Conservation (phyloP, 2,888 invertebrate species). For the Melinaea marsaeus region DNA sequence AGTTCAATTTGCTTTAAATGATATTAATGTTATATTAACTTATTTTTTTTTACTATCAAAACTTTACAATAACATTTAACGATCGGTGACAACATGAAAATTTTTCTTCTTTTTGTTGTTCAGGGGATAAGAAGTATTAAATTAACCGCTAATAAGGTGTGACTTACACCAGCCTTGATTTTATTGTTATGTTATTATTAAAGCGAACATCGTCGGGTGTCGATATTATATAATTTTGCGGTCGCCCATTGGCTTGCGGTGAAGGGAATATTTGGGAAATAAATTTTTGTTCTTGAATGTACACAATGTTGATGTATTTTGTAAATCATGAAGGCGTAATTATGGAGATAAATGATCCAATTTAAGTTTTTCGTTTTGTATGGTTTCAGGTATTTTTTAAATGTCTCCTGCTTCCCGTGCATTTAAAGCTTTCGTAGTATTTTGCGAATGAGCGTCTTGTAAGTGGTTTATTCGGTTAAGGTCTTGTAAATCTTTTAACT, state of each 20-base stretch:
- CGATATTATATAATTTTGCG: constrained; percentile 71
- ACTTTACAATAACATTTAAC: no score
- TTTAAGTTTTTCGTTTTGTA: constrained; percentile 7
- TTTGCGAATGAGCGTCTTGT: neutral
- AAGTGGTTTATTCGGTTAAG: neutral
- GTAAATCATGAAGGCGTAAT: neutral
- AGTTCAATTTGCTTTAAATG: no score
- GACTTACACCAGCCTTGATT: constrained; percentile 39
- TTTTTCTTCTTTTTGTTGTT: no score
- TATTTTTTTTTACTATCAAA: no score
- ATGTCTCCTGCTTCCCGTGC: neutral
- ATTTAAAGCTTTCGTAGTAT: neutral
- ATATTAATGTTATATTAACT: no score
- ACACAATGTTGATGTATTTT: neutral
- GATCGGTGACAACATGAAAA: no score
- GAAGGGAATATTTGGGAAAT: constrained; percentile 16
- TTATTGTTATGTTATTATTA: constrained; percentile 66
- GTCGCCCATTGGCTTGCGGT: constrained; percentile 38
- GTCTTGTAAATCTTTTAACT: neutral
- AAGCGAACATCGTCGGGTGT: constrained; percentile 52
- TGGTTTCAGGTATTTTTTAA: constrained; percentile 3
- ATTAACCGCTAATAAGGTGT: constrained; percentile 21
- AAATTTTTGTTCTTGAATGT: constrained; percentile 13
- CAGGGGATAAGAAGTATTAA: neutral
- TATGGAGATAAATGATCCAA: constrained; percentile 3